Evolutionary conservation across 2,797 vertebrate genomes (phyloP), one percentile per base, ranked within the genome.

Genomic region (Danio tinwini): DNA sequence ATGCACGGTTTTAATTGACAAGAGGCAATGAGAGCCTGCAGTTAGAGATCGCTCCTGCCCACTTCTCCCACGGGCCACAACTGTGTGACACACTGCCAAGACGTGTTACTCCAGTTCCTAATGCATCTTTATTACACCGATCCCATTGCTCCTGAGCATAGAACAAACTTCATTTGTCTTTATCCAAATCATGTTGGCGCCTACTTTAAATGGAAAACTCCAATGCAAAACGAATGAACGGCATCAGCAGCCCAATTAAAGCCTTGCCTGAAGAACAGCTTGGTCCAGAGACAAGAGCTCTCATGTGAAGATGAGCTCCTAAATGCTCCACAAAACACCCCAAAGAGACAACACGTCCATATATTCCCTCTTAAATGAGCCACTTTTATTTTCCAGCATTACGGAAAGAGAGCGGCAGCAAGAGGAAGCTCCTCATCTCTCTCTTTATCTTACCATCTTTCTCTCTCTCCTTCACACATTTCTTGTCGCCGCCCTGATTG

Each of bases 71-170:
- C 74, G 82, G 87, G 85, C 87, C 86, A 77, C n/a, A 80, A 82
- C 63, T 85, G 86, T 87, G 56, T 79, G 84, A 86, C 87, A 83
- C 86, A 84, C 90, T 89, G 88, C 90, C 90, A 90, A 88, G 84
- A 84, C 84, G 83, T 81, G 92, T 90, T 91, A 90, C 91, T 91
- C 86, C 79, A 76, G 75, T 85, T 88, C 87, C 86, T 90, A 91
- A 92, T 93, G 91, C 86, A 89, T 92, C 92, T 92, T 92, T 92
- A 92, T 93, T 93, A 91, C 85, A 86, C 87, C 88, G 88, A 91
- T 92, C 90, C 91, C 82, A 81, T 84, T 78, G 88, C 90, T 90
- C 82, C 84, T 72, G 74, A 87, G 89, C 90, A 89, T 88, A 90
- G 86, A 88, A 88, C 87, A 90, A 89, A 91, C 90, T 90, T 89